Percentiles rank a stretch among this genome's conserved stretches.
These are phyloP conservation scores for Scaptomyza tumidula DNA, from an alignment of 2,888 invertebrate species.

Conservation along the genomic window DNA sequence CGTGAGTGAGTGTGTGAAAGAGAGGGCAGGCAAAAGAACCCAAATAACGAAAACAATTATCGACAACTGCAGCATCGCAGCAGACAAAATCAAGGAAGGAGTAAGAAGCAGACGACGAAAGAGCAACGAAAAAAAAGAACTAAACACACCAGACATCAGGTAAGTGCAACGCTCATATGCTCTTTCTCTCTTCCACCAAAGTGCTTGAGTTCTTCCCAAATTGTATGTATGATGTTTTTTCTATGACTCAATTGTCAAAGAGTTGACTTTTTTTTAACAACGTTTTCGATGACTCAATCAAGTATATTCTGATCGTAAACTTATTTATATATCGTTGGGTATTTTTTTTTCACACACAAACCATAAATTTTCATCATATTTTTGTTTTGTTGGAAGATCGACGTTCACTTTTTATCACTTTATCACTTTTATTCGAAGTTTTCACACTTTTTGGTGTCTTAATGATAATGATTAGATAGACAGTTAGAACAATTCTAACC, in stretches of 20 bases:
- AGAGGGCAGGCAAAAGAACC: conserved; percentile 42
- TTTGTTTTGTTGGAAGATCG: conserved; percentile 10
- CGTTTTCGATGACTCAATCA: conserved; percentile 39
- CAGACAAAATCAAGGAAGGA: conserved; percentile 37
- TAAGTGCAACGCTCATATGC: conserved; percentile 44
- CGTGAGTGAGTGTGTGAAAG: conserved; percentile 15
- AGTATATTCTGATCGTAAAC: conserved; percentile 29
- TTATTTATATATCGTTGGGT: conserved; percentile 22
- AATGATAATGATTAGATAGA: conserved; percentile 66
- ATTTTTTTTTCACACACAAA: conserved; percentile 14
- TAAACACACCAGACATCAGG: conserved; percentile 55
- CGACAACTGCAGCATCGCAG: conserved; percentile 54
- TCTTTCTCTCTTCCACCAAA: conserved; percentile 3
- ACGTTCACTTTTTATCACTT: conserved; percentile 3
- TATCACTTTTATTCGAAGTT: background rate
- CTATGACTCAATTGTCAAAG: conserved; percentile 40
- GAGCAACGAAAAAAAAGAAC: conserved; percentile 36
- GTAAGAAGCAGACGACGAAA: conserved; percentile 34
- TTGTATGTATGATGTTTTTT: conserved; percentile 23
- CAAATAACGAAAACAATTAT: conserved; percentile 48
- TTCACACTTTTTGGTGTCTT: conserved; percentile 18
- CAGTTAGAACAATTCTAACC: conserved; percentile 30
- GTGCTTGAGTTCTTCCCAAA: conserved; percentile 8
- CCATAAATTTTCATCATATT: background rate
- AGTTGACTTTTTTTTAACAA: conserved; percentile 2